Evolutionary conservation across 2,797 vertebrate genomes (phyloP).

Genomic region (Poeciliopsis infans): DNA sequence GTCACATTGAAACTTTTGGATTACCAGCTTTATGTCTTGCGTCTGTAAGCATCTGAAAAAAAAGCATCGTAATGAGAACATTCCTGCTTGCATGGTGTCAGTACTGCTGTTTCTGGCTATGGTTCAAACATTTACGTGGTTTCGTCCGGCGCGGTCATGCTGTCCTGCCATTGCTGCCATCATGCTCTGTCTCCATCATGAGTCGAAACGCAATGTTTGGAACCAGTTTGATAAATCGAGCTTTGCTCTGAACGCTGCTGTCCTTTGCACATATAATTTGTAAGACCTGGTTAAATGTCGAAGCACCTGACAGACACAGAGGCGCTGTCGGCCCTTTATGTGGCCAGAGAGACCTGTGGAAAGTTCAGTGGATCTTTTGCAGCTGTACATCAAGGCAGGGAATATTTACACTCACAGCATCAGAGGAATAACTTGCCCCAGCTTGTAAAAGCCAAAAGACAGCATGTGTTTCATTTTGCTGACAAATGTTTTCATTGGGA

Average conservation of each 20-base stretch:
- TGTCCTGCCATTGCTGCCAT: background rate
- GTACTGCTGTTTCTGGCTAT: background rate
- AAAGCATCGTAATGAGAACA: background rate
- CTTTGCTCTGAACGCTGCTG: background rate
- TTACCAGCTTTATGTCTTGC: background rate
- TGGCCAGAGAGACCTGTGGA: slow-evolving; percentile 19
- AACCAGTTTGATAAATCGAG: slow-evolving; percentile 10
- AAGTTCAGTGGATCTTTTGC: slow-evolving; percentile 28
- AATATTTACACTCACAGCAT: slow-evolving; percentile 58
- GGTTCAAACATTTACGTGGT: background rate
- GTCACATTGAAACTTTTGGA: background rate
- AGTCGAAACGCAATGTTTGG: slow-evolving; percentile 26
- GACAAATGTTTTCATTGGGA: slow-evolving; percentile 19
- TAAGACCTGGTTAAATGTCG: slow-evolving; percentile 37
- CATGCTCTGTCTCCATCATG: background rate
- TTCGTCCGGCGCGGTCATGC: background rate
- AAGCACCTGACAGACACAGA: slow-evolving; percentile 35
- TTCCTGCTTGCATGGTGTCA: background rate
- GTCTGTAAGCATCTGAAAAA: background rate
- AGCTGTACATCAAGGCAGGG: slow-evolving; percentile 36
- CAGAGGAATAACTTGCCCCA: slow-evolving; percentile 46
- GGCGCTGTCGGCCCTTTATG: slow-evolving; percentile 6
- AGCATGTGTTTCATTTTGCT: slow-evolving; percentile 43
- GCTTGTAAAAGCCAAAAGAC: slow-evolving; percentile 19
- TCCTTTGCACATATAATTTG: slow-evolving; percentile 27